Conservation (phyloP, 1,140 invertebrate genomes). For the Drosophila ogumai region DNA sequence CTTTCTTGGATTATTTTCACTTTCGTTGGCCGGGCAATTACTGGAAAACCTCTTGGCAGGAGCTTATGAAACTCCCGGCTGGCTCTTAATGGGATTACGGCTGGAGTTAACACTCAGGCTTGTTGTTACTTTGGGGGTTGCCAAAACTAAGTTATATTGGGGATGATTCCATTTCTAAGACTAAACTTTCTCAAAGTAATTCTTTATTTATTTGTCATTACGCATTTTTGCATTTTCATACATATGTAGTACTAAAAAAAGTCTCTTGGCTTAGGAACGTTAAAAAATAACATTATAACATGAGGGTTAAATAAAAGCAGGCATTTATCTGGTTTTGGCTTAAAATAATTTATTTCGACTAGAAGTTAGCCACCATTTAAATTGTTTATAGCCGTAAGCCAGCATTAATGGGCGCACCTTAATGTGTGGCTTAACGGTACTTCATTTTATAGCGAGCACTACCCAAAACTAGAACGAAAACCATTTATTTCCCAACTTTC, state of each 20-base stretch:
- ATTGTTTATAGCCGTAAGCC: background rate
- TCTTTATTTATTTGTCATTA: background rate
- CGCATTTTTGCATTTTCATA: no score
- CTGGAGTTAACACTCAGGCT: background rate
- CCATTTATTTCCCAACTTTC: background rate
- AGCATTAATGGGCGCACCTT: background rate
- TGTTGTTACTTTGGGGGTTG: background rate
- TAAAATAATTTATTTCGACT: background rate
- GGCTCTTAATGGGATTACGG: conserved; percentile 23
- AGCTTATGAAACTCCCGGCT: conserved; percentile 48
- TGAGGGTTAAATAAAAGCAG: background rate
- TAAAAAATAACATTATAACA: no score
- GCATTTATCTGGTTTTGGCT: background rate
- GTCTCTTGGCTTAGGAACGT: no score
- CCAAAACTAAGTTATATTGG: background rate
- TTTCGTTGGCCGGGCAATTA: conserved; percentile 54
- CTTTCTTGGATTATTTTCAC: conserved; percentile 63
- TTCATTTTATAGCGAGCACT: background rate
- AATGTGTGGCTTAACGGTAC: background rate
- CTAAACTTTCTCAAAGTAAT: background rate
- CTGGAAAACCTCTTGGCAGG: conserved; percentile 6
- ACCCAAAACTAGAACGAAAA: background rate
- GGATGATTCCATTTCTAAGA: background rate
- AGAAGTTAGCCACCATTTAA: background rate
- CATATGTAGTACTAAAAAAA: no score